Base-by-base conservation (phyloP, 1,140 invertebrate genomes). In the Drosophila setifemur region DNA sequence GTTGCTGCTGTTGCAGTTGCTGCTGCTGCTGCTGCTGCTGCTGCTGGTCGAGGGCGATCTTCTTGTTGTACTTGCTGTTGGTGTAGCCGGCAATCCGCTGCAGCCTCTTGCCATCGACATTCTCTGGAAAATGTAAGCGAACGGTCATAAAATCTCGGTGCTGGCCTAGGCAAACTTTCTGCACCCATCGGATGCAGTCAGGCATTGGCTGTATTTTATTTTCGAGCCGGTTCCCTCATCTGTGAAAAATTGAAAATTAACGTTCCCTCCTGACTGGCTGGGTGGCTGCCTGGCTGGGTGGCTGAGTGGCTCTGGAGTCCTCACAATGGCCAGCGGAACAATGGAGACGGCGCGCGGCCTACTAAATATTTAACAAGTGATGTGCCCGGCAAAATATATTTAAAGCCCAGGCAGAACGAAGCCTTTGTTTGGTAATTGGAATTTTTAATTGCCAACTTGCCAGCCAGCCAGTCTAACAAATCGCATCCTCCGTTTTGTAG, bases 11-110 rank as follows among this genome's bases (percentile, higher is more conserved):
- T 92, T 94, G 74, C 3, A 67, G 47, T n/a, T 86, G 48, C 19
- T 77, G 70, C 49, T 77, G 66, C 35, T 95, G 76, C 91, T 86
- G 48, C 19, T 77, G 70, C 49, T 77, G 66, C 35, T 95, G 76
- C 91, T 93, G 72, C 43, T 74, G 60, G 37, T 81, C 81, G 21
- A 83, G 90, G 53, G 91, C 88, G 25, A 93, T 93, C 8, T 92
- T 92, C 87, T 94, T 94, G 8, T 93, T 94, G 82, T 93, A 93
- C 88, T 95, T 95, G 76, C 94, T 92, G 76, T 7, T 3, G 33
- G 94, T 92, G 23, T 92, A 92, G 69, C 93, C 93, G 33, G 40
- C 60, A 58, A 93, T 92, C 23, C 93, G 91, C 78, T 94, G 94
- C 76, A 94, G 93, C 67, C 92, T 93, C 58, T 93, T 92, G 45